Evolutionary conservation across 2,797 vertebrate genomes (phyloP).

Genomic region (Melanotaenia trifasciata): DNA sequence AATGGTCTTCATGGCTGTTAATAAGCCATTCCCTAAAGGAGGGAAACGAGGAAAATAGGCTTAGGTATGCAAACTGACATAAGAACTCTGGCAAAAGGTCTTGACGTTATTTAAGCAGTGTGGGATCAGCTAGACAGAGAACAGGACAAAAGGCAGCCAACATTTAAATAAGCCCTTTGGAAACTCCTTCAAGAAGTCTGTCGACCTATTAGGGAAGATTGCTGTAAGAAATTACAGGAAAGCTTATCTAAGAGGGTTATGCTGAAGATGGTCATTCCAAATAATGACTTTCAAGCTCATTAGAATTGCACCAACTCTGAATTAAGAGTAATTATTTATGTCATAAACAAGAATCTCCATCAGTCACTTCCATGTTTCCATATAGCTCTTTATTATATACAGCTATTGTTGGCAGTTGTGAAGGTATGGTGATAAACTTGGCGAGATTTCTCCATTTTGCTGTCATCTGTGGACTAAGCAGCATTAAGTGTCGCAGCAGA

Average conservation of each 20-base stretch:
- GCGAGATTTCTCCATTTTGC: constrained; percentile 38
- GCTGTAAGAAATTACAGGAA: background rate
- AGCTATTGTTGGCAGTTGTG: constrained; percentile 64
- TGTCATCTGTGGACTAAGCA: constrained; percentile 47
- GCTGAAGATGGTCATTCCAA: background rate
- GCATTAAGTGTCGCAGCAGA: constrained; percentile 36
- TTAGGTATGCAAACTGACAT: background rate
- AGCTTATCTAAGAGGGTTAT: no score
- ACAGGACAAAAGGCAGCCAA: background rate
- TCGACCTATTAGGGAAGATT: background rate
- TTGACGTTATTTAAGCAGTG: background rate
- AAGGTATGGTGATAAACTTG: constrained; percentile 51
- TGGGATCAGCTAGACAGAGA: background rate
- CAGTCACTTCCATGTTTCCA: constrained; percentile 31
- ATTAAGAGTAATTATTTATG: background rate
- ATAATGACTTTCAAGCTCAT: background rate
- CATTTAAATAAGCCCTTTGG: no score
- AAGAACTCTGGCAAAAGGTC: background rate
- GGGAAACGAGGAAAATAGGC: background rate
- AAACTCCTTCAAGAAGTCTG: background rate
- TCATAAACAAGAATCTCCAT: background rate
- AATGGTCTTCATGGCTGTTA: no score
- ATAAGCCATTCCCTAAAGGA: background rate
- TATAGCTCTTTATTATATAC: constrained; percentile 76
- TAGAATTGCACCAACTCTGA: background rate